Evolutionary conservation across 2,888 invertebrate genomes (phyloP).

Genomic region (Poecilobothrus nobilitatus): DNA sequence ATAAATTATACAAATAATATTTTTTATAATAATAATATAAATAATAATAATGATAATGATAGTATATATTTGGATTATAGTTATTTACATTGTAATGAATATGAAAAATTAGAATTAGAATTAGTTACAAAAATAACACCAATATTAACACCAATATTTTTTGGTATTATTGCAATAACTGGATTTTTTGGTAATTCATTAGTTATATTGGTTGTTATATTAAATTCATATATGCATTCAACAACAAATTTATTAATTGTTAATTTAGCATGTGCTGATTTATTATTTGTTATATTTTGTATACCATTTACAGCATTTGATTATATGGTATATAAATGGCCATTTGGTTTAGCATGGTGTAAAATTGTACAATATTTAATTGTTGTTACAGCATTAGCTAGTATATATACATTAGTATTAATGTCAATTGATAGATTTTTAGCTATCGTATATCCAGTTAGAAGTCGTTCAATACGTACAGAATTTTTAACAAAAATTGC

Average conservation of each 20-base stretch:
- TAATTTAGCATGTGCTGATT: constrained; percentile 79
- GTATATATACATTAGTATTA: constrained; percentile 84
- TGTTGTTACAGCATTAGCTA: constrained; percentile 83
- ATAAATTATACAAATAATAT: too few relatives aligned
- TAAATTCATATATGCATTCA: constrained; percentile 83
- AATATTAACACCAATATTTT: constrained; percentile 68
- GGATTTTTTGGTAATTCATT: constrained; percentile 81
- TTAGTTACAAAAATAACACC: constrained; percentile 35
- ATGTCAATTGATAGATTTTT: constrained; percentile 88
- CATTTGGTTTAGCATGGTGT: constrained; percentile 82
- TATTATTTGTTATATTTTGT: constrained; percentile 84
- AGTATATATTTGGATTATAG: too few relatives aligned
- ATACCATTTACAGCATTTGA: constrained; percentile 88
- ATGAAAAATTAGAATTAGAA: neutral
- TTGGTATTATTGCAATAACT: constrained; percentile 73
- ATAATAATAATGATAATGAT: too few relatives aligned
- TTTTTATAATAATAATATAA: too few relatives aligned
- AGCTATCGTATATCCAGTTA: constrained; percentile 86
- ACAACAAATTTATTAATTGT: constrained; percentile 90
- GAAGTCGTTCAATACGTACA: constrained; percentile 73
- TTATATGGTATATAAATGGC: constrained; percentile 78
- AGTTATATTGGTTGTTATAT: constrained; percentile 78
- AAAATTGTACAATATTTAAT: constrained; percentile 83
- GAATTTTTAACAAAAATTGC: constrained; percentile 69
- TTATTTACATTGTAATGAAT: neutral